Base-by-base conservation (phyloP, 2,797 vertebrate genomes). In the Ispidina picta region DNA sequence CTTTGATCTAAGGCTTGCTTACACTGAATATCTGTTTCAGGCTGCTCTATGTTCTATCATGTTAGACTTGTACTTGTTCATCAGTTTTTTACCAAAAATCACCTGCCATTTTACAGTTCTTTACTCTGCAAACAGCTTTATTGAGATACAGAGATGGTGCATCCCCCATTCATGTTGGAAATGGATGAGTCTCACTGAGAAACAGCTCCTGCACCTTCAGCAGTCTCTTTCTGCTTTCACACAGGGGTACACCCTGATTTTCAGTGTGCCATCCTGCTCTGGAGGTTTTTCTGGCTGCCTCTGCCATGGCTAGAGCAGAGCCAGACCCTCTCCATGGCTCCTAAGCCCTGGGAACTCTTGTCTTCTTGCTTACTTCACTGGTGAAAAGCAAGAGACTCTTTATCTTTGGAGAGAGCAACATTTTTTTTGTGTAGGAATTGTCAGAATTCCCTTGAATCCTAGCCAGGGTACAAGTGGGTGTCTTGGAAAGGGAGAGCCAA, bases 1-100 rank as follows among this genome's bases (percentile, higher is more conserved):
- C 51, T 86, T 46, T 79, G 77, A 70, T 59, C 65, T 37, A 62
- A 91, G 65, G 60, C 63, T 91, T 72, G 48, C 49, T 60, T 56
- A 8, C 1, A 0, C 33, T 1, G 0, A 58, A 3, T 85, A 80
- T 43, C 82, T 92, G 26, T 64, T 74, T 54, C 71, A 82, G 68
- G 60, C 37, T 84, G 68, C 79, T 82, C 86, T 0, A 1, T 14
- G 15, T 29, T 35, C 55, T 76, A 10, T 52, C 54, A 13, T 23
- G 29, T 84, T 60, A 64, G n/a, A 73, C 13, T 79, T 44, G 41
- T 33, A 46, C 8, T 52, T 60, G 8, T 33, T 86, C 25, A 69
- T 75, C 6, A n/a, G 78, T 56, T 66, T 66, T 63, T 65, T 52
- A 66, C 66, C 37, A 76, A 69, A 93, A 81, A 51, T 56, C 8